Evolutionary conservation across 2,797 vertebrate species (phyloP).

Genomic region (Malurus splendens): DNA sequence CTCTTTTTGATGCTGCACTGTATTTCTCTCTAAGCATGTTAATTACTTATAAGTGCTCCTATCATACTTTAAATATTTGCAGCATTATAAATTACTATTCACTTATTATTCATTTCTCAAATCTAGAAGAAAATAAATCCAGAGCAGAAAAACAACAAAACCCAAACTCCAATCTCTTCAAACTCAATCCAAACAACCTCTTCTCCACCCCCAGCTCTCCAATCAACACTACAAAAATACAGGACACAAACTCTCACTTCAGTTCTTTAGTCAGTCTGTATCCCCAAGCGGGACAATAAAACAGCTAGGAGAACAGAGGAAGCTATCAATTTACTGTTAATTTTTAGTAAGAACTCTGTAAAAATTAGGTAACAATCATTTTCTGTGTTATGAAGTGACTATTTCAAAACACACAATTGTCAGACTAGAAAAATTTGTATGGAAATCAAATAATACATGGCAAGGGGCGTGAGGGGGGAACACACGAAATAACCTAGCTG

Average conservation of each 20-base stretch:
- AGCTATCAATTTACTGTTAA: not conserved
- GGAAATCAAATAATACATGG: not conserved
- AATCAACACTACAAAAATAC: not conserved
- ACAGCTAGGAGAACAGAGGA: not conserved
- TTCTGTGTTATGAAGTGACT: not conserved
- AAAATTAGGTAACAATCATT: not conserved
- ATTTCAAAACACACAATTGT: not conserved
- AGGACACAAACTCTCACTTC: not conserved
- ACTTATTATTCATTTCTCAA: not conserved
- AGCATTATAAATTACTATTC: not conserved
- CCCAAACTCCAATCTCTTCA: not conserved
- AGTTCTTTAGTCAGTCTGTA: not conserved
- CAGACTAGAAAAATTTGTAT: not conserved
- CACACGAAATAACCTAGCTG: accelerated
- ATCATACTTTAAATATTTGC: not conserved
- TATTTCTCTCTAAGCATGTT: not conserved
- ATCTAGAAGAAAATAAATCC: not conserved
- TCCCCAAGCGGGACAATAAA: not conserved
- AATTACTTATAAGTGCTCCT: not conserved
- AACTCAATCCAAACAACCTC: not conserved
- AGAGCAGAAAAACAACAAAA: not conserved
- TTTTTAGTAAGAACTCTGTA: not conserved
- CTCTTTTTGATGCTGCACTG: not conserved
- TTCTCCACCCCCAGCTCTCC: accelerated
- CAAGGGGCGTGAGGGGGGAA: accelerated